These are phyloP conservation scores for Rhagoletis zephyria DNA, from an alignment of 1,140 invertebrate species.

Conservation along the genomic window DNA sequence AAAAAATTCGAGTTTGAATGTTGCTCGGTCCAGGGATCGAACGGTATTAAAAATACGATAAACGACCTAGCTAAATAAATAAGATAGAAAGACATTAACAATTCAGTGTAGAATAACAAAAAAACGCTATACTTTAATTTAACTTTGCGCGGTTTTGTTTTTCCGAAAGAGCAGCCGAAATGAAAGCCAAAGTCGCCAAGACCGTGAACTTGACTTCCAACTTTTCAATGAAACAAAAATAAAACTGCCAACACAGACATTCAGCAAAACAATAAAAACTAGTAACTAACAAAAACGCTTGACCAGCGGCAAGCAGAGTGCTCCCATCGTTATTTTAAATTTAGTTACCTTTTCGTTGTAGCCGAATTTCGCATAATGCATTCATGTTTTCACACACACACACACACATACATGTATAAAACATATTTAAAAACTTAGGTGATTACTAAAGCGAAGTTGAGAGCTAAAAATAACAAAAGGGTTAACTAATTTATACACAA, in stretches of 20 bases:
- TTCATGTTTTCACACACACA: neutral
- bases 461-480: neutral
- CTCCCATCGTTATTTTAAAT: neutral
- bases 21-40: too few species aligned
- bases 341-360: neutral
- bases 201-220: slow-evolving; percentile 12
- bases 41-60: too few species aligned
- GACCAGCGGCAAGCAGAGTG: neutral
- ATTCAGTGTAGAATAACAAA: too few species aligned
- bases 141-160: too few species aligned
- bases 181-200: neutral
- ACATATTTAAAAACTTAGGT: neutral
- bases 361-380: slow-evolving; percentile 12
- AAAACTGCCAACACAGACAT: neutral
- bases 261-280: neutral
- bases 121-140: neutral
- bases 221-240: neutral
- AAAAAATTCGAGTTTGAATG: too few species aligned
- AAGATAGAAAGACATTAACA: too few species aligned
- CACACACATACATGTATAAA: neutral
- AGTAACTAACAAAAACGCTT: neutral
- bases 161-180: neutral
- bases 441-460: neutral
- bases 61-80: too few species aligned
- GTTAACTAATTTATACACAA: slow-evolving; percentile 18